phyloP scores from a whole-genome alignment of 2,113 vertebrate genomes.

The Cnemophilus loriae region DNA sequence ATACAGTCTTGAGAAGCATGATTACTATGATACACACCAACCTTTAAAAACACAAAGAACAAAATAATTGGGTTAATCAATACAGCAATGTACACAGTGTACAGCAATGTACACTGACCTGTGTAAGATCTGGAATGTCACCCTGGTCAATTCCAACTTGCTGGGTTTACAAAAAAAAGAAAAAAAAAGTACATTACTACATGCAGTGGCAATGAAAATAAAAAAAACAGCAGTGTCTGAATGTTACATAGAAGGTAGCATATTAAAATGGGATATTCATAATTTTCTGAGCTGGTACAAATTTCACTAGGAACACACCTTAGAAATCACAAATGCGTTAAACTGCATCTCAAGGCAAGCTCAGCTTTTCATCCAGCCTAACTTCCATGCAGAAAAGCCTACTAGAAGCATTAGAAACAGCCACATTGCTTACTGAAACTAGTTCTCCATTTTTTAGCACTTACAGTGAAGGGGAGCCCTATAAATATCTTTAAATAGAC shows the following conservation, averaged over 20 bases:
- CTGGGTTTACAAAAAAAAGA: conserved; percentile 80
- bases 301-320: not conserved
- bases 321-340: not conserved
- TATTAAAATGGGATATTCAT: not conserved
- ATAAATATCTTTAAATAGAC: not conserved
- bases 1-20: not conserved
- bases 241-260: not conserved
- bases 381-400: not conserved
- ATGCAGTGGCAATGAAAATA: conserved; percentile 30
- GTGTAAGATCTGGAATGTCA: conserved; percentile 90
- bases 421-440: not conserved
- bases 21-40: not conserved
- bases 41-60: not conserved
- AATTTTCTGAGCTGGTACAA: not conserved
- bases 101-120: conserved; percentile 88
- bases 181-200: conserved; percentile 32
- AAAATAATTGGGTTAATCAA: conserved; percentile 61
- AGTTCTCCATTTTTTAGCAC: not conserved
- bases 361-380: not conserved
- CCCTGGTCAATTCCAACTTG: conserved; percentile 93
- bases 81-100: no score
- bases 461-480: not conserved
- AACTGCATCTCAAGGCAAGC: not conserved
- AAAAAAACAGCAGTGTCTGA: not conserved
- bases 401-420: not conserved